These are phyloP conservation scores for Lithosia quadra DNA, from an alignment of 2,888 invertebrate genomes.

Conservation along the genomic window DNA sequence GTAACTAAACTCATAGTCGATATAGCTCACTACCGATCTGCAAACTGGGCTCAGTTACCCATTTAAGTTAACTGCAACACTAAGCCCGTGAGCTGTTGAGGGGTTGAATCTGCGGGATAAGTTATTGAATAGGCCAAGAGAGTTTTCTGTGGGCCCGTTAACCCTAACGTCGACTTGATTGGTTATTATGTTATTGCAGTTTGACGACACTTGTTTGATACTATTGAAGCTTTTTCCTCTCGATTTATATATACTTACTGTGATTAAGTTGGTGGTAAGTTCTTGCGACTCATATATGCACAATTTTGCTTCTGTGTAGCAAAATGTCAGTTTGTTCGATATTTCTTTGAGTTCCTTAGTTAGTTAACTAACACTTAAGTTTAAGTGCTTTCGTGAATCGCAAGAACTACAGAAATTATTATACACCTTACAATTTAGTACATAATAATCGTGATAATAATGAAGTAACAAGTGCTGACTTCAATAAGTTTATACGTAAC, in stretches of 20 bases:
- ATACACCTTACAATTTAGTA: slow-evolving; percentile 46
- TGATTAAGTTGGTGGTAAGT: slow-evolving; percentile 30
- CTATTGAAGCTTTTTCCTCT: neutral
- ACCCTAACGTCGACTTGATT: neutral
- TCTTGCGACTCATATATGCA: slow-evolving; percentile 10
- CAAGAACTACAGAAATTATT: slow-evolving; percentile 35
- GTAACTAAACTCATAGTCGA: neutral
- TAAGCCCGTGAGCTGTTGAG: neutral
- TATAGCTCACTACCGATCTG: neutral
- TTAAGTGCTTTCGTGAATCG: slow-evolving; percentile 19
- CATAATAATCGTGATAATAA: slow-evolving; percentile 48
- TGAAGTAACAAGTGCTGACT: slow-evolving; percentile 57
- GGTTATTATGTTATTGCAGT: neutral
- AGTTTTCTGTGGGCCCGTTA: neutral
- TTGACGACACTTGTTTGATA: neutral
- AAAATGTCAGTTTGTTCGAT: neutral
- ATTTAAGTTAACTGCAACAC: neutral
- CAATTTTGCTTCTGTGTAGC: slow-evolving; percentile 4
- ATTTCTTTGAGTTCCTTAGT: neutral
- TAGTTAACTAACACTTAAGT: neutral
- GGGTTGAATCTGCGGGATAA: too few relatives aligned
- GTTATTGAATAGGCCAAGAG: too few relatives aligned
- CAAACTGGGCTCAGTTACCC: too few relatives aligned
- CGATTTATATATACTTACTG: neutral
- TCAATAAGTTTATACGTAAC: slow-evolving; percentile 53